Evolutionary conservation across 1,140 invertebrate species (phyloP).

Genomic region (Drosophila virilis): DNA sequence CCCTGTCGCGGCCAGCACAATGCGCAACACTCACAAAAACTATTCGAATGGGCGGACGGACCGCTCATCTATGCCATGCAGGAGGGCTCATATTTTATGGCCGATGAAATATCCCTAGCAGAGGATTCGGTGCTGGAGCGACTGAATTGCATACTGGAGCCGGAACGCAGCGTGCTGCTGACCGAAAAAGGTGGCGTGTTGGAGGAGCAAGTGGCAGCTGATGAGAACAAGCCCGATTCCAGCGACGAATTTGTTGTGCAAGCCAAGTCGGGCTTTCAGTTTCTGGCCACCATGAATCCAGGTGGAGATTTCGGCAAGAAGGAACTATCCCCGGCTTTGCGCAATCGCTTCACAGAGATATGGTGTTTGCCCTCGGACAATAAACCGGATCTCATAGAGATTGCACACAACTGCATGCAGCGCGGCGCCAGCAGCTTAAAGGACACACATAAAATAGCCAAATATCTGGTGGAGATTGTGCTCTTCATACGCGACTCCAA

Average conservation of each 20-base stretch:
- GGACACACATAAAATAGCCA: constrained; percentile 60
- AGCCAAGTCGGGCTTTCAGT: constrained; percentile 93
- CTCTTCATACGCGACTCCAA: constrained; percentile 67
- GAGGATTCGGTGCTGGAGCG: constrained; percentile 99
- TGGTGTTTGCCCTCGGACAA: constrained; percentile 90
- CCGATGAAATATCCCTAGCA: constrained; percentile 99
- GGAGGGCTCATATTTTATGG: constrained; percentile 94
- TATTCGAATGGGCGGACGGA: constrained; percentile 99
- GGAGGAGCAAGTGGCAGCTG: constrained; percentile 81
- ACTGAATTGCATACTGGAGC: constrained; percentile 98
- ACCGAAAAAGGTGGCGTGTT: constrained; percentile 92
- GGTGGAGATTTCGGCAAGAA: constrained; percentile 99
- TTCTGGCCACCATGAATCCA: constrained; percentile 99
- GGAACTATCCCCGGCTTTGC: constrained; percentile 98
- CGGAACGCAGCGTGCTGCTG: constrained; percentile 94
- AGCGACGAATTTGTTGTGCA: constrained; percentile 87
- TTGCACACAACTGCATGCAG: constrained; percentile 76
- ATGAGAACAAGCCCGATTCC: constrained; percentile 25
- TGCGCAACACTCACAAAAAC: constrained; percentile 83
- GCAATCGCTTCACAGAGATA: constrained; percentile 99
- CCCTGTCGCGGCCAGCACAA: constrained; percentile 89
- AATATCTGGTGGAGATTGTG: constrained; percentile 77
- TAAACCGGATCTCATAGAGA: constrained; percentile 89
- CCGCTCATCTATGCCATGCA: constrained; percentile 96
- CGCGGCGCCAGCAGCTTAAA: background rate